Conservation (phyloP, 2,797 vertebrate species). For the Amblyraja radiata region DNA sequence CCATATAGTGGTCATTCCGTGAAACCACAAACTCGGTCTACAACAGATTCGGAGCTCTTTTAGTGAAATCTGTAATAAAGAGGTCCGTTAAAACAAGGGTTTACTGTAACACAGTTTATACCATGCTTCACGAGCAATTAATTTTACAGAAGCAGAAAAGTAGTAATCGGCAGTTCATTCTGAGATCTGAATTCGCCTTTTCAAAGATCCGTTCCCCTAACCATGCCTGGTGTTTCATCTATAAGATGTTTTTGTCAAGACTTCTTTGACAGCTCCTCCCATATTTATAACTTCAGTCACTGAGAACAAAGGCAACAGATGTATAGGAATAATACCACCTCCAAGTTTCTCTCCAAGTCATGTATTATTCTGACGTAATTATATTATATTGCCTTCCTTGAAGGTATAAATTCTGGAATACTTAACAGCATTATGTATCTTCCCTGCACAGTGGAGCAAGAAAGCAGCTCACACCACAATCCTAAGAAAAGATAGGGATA, state of each 20-base stretch:
- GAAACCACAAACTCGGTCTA: too few relatives aligned
- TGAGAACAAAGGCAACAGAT: not conserved
- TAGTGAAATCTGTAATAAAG: too few relatives aligned
- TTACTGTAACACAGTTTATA: too few relatives aligned
- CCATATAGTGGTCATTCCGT: too few relatives aligned
- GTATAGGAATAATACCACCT: not conserved
- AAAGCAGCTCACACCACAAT: not conserved
- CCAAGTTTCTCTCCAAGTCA: not conserved
- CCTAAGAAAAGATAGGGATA: too few relatives aligned
- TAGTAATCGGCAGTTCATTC: not conserved
- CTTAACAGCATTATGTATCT: not conserved
- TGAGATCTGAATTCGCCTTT: too few relatives aligned
- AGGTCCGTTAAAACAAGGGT: too few relatives aligned
- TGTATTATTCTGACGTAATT: not conserved
- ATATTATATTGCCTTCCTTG: not conserved
- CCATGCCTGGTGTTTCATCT: not conserved
- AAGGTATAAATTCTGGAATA: not conserved
- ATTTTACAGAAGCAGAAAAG: not conserved
- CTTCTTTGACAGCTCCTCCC: not conserved
- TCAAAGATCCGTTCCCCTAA: not conserved
- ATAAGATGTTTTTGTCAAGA: not conserved
- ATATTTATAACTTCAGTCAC: not conserved
- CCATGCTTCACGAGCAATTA: too few relatives aligned
- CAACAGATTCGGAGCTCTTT: too few relatives aligned
- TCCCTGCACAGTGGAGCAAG: not conserved